phyloP scores from a whole-genome alignment of 92 coral and sea anemone genomes.

The Heliopora coerulea region DNA sequence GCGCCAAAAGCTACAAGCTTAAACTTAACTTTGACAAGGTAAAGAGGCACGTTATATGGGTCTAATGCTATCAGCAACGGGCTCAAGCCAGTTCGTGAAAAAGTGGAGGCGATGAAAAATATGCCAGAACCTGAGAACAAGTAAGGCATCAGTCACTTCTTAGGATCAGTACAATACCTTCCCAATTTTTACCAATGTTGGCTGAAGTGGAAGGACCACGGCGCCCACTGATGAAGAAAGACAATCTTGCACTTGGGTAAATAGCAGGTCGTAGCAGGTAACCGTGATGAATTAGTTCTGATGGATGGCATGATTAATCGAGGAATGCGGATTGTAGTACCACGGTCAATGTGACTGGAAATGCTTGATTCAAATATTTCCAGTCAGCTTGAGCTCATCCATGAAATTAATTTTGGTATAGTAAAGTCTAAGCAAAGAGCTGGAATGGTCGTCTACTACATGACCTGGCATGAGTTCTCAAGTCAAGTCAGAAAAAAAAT shows the following conservation, averaged over 20 bases:
- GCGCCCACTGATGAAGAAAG: conserved; percentile 9
- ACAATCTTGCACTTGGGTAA: conserved; percentile 1
- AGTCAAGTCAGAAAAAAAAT: too few species aligned
- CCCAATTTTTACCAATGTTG: conserved; percentile 12
- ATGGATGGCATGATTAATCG: too few species aligned
- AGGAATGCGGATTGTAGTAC: too few species aligned
- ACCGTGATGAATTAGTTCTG: too few species aligned
- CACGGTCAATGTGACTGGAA: too few species aligned
- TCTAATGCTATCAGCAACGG: conserved; percentile 12
- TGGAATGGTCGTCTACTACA: too few species aligned
- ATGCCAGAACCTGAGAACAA: conserved; percentile 15
- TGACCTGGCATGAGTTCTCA: too few species aligned
- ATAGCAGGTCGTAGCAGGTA: conserved; percentile 10
- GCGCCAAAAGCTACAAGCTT: neutral
- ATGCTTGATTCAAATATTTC: too few species aligned
- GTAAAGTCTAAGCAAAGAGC: too few species aligned
- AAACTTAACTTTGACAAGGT: conserved; percentile 35
- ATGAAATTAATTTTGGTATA: too few species aligned
- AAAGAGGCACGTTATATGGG: conserved; percentile 16
- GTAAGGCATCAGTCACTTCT: neutral
- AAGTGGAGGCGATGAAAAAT: conserved; percentile 16
- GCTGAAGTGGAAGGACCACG: conserved; percentile 30
- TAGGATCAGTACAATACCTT: neutral
- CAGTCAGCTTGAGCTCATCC: too few species aligned
- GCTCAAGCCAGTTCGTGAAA: conserved; percentile 11